phyloP scores from a whole-genome alignment of 2,888 invertebrate species.

The Acronicta psi region DNA sequence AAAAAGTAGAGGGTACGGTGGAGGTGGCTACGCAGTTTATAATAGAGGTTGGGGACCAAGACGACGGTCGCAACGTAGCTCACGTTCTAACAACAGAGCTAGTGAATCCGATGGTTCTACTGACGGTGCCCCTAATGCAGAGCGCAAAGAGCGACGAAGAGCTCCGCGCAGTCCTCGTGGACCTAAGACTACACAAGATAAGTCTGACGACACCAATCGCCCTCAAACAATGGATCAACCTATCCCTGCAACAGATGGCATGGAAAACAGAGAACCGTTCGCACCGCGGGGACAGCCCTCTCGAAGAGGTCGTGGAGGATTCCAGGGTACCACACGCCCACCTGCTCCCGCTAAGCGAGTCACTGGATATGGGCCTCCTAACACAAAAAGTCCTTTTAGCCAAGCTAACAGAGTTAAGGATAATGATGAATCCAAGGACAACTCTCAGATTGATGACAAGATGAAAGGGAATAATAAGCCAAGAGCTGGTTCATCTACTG shows the following conservation, averaged over 20 bases:
- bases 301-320: conserved; percentile 93
- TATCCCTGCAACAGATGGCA: conserved; percentile 63
- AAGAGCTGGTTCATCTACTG: conserved; percentile 91
- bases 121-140: conserved; percentile 90
- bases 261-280: conserved; percentile 92
- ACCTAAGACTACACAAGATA: conserved; percentile 89
- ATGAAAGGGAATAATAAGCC: conserved; percentile 91
- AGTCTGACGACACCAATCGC: conserved; percentile 84
- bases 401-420: conserved; percentile 82
- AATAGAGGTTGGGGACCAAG: conserved; percentile 85
- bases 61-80: conserved; percentile 85
- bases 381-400: conserved; percentile 93
- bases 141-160: conserved; percentile 87
- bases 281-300: conserved; percentile 97
- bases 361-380: conserved; percentile 94
- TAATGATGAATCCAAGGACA: conserved; percentile 78
- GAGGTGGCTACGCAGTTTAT: conserved; percentile 79
- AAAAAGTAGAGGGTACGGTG: conserved; percentile 86
- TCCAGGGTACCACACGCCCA: conserved; percentile 81
- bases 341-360: conserved; percentile 90
- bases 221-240: conserved; percentile 64
- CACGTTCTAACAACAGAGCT: conserved; percentile 83
- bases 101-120: conserved; percentile 94
- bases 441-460: conserved; percentile 88
- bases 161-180: conserved; percentile 87